phyloP scores from a whole-genome alignment of 2,113 vertebrate genomes.

The human region GRCh38 chr6:19789501-19790000 shows the following conservation, averaged over 20 bases:
- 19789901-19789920: constrained; percentile 64
- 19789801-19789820: constrained; percentile 70
- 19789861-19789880: constrained; percentile 70
- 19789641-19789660: neutral
- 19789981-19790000: constrained; percentile 60
- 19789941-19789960: constrained; percentile 59
- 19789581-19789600: neutral
- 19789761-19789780: constrained; percentile 67
- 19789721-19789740: constrained; percentile 16
- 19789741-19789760: constrained; percentile 51
- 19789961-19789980: constrained; percentile 46
- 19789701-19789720: neutral
- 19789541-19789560: neutral
- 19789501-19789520: constrained; percentile 45
- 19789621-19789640: neutral
- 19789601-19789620: neutral
- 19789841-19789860: constrained; percentile 61
- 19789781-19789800: constrained; percentile 55
- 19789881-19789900: constrained; percentile 58
- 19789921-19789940: neutral
- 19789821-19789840: constrained; percentile 56
- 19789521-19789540: neutral
- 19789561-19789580: neutral
- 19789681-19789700: neutral
- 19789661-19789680: neutral